Conservation (phyloP, 2,888 invertebrate genomes). For the Ophion ellenae region DNA sequence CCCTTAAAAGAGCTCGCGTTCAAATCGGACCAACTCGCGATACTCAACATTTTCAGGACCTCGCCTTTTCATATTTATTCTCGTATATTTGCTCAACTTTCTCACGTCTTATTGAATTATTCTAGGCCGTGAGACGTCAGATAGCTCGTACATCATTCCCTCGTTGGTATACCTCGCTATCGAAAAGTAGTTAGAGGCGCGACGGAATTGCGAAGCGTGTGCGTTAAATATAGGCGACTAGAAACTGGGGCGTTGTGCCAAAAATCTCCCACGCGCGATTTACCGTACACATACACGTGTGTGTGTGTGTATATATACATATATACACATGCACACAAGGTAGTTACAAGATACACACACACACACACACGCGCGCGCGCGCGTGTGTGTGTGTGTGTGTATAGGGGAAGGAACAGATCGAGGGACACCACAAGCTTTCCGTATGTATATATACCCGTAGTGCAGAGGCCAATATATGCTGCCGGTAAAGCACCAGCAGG, state of each 20-base stretch:
- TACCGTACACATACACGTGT: constrained; percentile 2
- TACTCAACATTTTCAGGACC: neutral
- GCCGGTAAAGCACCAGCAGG: constrained; percentile 63
- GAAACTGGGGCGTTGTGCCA: constrained; percentile 60
- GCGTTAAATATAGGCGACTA: constrained; percentile 43
- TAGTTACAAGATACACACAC: too few species aligned
- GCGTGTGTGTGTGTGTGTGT: neutral
- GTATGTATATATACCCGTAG: constrained; percentile 31
- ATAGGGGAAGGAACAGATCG: constrained; percentile 36
- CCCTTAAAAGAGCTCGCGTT: too few species aligned
- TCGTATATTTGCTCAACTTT: constrained; percentile 9
- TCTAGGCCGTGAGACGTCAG: neutral
- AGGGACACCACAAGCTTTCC: constrained; percentile 52
- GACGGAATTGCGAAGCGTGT: constrained; percentile 41
- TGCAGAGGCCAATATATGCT: constrained; percentile 19
- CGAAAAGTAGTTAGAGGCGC: constrained; percentile 53
- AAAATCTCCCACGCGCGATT: constrained; percentile 68
- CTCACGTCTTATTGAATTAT: constrained; percentile 27
- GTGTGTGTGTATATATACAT: neutral
- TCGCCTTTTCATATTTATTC: neutral
- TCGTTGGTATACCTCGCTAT: constrained; percentile 15
- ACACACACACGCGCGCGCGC: too few species aligned
- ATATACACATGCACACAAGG: too few species aligned
- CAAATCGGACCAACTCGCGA: too few species aligned
- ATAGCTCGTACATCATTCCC: constrained; percentile 32